A percentile compares a stretch with the other conserved stretches of the same genome.
phyloP scores from a whole-genome alignment of 2,888 invertebrate genomes.

The Nebria salina region DNA sequence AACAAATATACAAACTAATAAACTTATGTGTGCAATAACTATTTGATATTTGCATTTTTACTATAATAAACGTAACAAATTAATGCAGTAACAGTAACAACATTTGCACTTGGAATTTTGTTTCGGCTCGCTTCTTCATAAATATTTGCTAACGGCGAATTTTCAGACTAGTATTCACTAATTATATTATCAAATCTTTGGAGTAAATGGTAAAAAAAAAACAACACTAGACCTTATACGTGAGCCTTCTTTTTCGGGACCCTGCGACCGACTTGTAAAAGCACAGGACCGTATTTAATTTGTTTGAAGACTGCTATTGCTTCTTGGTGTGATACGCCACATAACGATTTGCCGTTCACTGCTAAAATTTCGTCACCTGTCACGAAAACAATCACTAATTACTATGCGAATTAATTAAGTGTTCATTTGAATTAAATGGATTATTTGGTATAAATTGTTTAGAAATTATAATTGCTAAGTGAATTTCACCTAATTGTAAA shows the following conservation, averaged over 20 bases:
- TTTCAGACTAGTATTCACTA: background rate
- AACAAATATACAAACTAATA: constrained; percentile 32
- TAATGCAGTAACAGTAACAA: background rate
- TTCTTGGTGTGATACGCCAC: constrained; percentile 81
- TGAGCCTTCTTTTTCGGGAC: constrained; percentile 54
- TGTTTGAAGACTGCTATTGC: constrained; percentile 83
- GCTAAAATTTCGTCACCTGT: constrained; percentile 84
- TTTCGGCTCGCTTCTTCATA: background rate
- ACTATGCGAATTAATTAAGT: background rate
- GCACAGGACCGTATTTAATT: constrained; percentile 79
- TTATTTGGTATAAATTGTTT: background rate
- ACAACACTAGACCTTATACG: background rate
- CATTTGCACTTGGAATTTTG: background rate
- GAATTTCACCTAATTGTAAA: background rate
- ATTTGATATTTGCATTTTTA: constrained; percentile 21
- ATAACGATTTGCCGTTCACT: constrained; percentile 80
- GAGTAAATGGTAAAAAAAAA: background rate
- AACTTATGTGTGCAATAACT: constrained; percentile 24
- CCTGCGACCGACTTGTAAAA: constrained; percentile 75
- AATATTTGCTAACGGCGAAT: background rate
- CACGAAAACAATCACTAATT: constrained; percentile 54
- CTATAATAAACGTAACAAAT: background rate
- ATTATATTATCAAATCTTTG: background rate
- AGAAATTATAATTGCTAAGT: background rate
- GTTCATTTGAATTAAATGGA: no score